phyloP scores from a whole-genome alignment of 1,140 invertebrate species.

The Conus ventricosus region DNA sequence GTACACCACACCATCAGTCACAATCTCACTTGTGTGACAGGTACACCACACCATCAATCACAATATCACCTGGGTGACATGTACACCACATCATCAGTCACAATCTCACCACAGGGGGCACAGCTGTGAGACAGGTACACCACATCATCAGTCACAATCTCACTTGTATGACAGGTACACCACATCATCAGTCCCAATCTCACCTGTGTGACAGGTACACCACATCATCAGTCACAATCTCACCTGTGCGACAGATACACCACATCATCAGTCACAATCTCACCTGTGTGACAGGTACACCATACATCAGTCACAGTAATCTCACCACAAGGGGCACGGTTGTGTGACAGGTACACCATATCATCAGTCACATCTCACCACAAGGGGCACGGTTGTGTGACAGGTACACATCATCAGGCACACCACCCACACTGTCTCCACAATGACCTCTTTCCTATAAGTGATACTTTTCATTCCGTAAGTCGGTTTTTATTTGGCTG shows the following conservation, averaged over 20 bases:
- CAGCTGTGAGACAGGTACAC: slow-evolving; percentile 75
- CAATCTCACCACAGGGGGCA: slow-evolving; percentile 89
- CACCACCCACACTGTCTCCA: too few relatives aligned
- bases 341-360: slow-evolving; percentile 55
- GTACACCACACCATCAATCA: not conserved
- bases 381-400: slow-evolving; percentile 87
- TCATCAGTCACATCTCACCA: slow-evolving; percentile 78
- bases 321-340: slow-evolving; percentile 88
- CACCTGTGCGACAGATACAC: too few relatives aligned
- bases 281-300: slow-evolving; percentile 78
- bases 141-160: too few relatives aligned
- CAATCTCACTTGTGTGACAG: not conserved
- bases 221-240: not conserved
- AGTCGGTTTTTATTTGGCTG: too few relatives aligned
- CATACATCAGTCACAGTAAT: too few relatives aligned
- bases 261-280: too few relatives aligned
- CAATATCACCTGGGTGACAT: too few relatives aligned
- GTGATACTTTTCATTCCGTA: too few relatives aligned
- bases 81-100: too few relatives aligned
- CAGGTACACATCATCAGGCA: too few relatives aligned
- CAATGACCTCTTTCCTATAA: too few relatives aligned
- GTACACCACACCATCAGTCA: too few relatives aligned
- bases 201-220: not conserved
- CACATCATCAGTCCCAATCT: not conserved
- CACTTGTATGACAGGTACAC: not conserved